Conservation (phyloP, 2,797 vertebrate species). For the Girardinus metallicus region DNA sequence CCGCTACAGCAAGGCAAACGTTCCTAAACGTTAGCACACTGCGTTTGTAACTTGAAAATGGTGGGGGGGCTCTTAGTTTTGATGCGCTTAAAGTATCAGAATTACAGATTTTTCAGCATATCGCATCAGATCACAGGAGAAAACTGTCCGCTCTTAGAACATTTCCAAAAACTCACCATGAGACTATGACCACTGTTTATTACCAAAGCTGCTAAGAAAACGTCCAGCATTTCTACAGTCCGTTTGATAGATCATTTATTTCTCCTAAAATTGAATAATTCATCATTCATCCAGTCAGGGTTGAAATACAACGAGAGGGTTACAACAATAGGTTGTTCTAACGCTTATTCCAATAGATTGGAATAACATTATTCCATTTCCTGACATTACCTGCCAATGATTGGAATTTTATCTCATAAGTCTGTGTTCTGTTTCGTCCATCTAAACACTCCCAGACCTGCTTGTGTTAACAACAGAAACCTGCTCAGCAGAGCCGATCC, state of each 20-base stretch:
- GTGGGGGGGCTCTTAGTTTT: background rate
- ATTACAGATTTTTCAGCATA: background rate
- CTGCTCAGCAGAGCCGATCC: background rate
- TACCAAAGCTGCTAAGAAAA: background rate
- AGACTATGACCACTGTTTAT: background rate
- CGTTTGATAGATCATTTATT: background rate
- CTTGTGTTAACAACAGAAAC: background rate
- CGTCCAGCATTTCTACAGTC: background rate
- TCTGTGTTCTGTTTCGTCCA: background rate
- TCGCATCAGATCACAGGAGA: background rate
- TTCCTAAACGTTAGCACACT: background rate
- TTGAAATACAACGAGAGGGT: background rate
- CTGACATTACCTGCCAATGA: background rate
- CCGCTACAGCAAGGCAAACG: too few relatives aligned
- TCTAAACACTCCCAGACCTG: background rate
- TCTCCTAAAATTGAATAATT: background rate
- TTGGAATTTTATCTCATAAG: background rate
- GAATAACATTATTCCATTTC: background rate
- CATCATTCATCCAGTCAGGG: background rate
- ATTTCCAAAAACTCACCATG: background rate
- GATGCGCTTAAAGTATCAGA: background rate
- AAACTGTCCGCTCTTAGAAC: background rate
- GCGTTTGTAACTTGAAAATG: background rate
- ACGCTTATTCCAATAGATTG: background rate
- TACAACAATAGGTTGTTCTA: background rate